Evolutionary conservation across 2,113 vertebrate genomes (phyloP).

Genomic region (Misgurnus anguillicaudatus): DNA sequence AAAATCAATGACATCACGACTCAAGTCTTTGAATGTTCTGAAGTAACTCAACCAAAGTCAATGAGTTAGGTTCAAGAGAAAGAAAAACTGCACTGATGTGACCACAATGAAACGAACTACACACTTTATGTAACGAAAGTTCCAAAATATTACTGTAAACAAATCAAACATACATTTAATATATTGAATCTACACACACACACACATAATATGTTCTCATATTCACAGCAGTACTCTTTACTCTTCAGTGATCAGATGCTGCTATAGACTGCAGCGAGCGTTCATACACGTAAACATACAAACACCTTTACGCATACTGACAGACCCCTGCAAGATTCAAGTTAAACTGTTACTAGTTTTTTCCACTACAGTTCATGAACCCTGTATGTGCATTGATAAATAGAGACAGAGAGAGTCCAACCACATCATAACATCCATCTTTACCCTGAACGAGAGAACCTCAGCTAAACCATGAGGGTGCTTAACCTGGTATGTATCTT

Average conservation of each 20-base stretch:
- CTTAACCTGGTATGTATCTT: conserved; percentile 64
- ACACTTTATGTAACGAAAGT: too few species aligned
- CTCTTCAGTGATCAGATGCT: too few species aligned
- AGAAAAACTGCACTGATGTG: too few species aligned
- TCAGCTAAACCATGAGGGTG: conserved; percentile 63
- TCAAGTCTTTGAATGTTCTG: too few species aligned
- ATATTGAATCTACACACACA: too few species aligned
- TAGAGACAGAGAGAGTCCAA: background rate
- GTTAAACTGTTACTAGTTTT: conserved; percentile 48
- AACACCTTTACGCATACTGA: background rate
- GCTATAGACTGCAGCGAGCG: background rate
- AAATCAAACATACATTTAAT: too few species aligned
- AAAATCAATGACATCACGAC: background rate
- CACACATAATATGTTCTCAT: background rate
- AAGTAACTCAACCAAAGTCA: too few species aligned
- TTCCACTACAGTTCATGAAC: background rate
- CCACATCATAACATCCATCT: background rate
- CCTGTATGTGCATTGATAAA: conserved; percentile 34
- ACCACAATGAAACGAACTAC: too few species aligned
- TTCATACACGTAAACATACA: background rate
- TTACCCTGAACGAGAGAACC: conserved; percentile 9
- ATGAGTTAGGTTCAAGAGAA: too few species aligned
- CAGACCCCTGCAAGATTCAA: background rate
- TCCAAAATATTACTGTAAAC: too few species aligned
- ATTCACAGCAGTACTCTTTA: too few species aligned